phyloP scores from a whole-genome alignment of 2,113 vertebrate genomes.

The Seriola aureovittata region DNA sequence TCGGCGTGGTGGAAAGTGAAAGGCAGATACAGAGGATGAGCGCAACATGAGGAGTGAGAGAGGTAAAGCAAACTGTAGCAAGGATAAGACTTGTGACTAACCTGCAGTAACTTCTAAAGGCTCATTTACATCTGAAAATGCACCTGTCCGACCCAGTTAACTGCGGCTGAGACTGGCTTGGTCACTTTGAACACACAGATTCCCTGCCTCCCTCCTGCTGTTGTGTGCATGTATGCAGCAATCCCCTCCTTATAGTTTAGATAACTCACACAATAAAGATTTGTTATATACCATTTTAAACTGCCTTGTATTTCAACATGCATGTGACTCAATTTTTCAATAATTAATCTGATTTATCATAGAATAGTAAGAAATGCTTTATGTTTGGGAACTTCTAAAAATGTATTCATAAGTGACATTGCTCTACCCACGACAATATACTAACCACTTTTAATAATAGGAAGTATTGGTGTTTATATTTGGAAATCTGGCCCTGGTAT shows the following conservation, averaged over 20 bases:
- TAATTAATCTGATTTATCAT: no score
- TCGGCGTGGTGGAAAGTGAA: constrained; percentile 2
- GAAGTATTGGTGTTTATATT: no score
- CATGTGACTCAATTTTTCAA: no score
- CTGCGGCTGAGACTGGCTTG: not conserved
- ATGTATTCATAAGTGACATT: no score
- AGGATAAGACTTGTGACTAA: not conserved
- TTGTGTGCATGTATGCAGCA: no score
- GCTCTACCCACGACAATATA: no score
- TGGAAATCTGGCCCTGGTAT: not conserved
- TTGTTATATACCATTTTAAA: no score
- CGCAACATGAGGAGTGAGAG: not conserved
- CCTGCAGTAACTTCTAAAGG: not conserved
- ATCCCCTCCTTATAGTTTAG: not conserved
- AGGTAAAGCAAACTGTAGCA: not conserved
- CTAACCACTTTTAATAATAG: no score
- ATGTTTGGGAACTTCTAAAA: no score
- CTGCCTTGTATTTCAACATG: no score
- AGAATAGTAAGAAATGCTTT: no score
- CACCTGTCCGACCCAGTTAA: constrained; percentile 1
- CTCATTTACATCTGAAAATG: not conserved
- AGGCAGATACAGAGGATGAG: not conserved
- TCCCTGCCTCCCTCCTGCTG: not conserved
- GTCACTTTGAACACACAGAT: not conserved
- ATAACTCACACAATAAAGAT: not conserved